phyloP scores from a whole-genome alignment of 1,140 invertebrate species.

The Diorhabda elongata region DNA sequence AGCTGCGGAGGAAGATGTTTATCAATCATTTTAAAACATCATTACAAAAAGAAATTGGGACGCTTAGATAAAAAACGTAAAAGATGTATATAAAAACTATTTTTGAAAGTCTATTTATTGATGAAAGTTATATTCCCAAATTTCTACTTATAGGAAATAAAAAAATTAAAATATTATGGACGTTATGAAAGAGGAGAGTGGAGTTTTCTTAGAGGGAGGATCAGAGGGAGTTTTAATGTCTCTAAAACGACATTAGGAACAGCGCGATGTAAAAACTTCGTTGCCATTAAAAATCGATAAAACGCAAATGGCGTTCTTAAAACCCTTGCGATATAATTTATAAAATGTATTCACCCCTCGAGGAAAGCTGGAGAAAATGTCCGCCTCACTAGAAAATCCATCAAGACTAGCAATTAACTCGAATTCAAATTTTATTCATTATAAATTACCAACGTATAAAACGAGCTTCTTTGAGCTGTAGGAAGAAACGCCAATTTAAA shows the following conservation, averaged over 20 bases:
- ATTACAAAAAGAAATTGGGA: too few species aligned
- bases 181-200: conserved; percentile 26
- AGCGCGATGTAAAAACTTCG: conserved; percentile 21
- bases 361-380: conserved; percentile 39
- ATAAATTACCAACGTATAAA: conserved; percentile 53
- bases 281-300: conserved; percentile 40
- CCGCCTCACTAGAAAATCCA: conserved; percentile 44
- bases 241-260: conserved; percentile 21
- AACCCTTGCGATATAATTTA: conserved; percentile 38
- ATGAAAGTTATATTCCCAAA: neutral
- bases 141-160: conserved; percentile 2
- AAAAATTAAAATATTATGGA: neutral
- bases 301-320: conserved; percentile 41
- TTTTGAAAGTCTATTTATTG: too few species aligned
- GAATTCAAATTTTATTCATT: conserved; percentile 49
- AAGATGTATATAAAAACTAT: too few species aligned
- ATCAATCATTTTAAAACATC: too few species aligned
- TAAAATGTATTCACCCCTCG: conserved; percentile 41
- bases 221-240: conserved; percentile 25
- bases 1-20: too few species aligned
- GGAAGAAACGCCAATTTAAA: conserved; percentile 47
- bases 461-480: conserved; percentile 42
- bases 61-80: too few species aligned
- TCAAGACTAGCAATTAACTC: conserved; percentile 47
- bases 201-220: conserved; percentile 25